Base-by-base conservation (phyloP, 2,113 vertebrate genomes). In the Heloderma charlesbogerti region DNA sequence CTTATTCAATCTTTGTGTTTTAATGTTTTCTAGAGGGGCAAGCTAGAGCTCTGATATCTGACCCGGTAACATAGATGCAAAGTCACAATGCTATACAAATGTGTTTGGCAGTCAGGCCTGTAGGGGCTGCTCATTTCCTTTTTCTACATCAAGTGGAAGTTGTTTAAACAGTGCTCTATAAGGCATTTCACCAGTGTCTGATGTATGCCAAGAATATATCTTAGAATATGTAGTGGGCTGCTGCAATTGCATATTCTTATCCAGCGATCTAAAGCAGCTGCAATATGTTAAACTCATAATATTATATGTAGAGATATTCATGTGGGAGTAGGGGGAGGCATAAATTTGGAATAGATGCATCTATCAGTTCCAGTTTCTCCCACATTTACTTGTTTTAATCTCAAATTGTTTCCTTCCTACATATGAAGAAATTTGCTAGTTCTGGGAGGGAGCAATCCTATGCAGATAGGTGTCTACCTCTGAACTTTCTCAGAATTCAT, bases 181-280 rank as follows among this genome's bases (percentile, higher is more conserved):
- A 0, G 82, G 67, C 66, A 86, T 40, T 85, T 78, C 54, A 43
- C 3, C 83, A 81, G 40, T 91, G 34, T 92, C 93, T 95, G 27
- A 22, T 0, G 0, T 29, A 40, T 0, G 0, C 79, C 54, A 86
- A 91, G 77, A 81, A 20, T 83, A n/a, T 31, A 15, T 25, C n/a
- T 22, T 40, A 69, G 48, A 87, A 75, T 18, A 25, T 90, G 5
- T 34, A 86, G 9, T 0, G 16, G 91, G 84, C 63, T 89, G 13
- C 31, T 80, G 40, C 10, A 22, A 74, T 12, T 27, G 10, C 74
- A 86, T 0, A 22, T 60, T 87, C 20, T 34, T 84, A 4, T 29
- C 9, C 48, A 40, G 1, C 27, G 37, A 67, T 66, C n/a, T 48
- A 88, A 34, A 89, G 45, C 34, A 1, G 7, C 8, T 78, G 4